Evolutionary conservation across 2,888 invertebrate species (phyloP).

Genomic region (Sesia apiformis): DNA sequence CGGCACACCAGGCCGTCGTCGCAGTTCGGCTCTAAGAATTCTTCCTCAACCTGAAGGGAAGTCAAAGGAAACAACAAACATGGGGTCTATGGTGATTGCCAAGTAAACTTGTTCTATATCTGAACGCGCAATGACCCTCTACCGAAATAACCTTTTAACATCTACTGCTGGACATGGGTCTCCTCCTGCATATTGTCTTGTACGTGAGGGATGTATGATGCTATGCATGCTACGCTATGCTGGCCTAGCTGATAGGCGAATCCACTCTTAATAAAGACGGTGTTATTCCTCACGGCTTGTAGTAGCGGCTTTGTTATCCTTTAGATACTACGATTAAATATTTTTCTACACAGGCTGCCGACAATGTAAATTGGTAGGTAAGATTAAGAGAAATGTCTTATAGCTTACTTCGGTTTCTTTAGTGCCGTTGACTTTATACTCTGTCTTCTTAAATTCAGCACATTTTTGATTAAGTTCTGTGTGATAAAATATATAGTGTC

Average conservation of each 20-base stretch:
- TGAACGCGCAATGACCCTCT: background rate
- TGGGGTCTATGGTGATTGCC: background rate
- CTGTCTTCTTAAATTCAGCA: conserved; percentile 55
- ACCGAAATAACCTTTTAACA: background rate
- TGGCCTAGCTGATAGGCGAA: no score
- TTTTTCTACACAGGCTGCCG: no score
- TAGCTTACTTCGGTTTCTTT: conserved; percentile 48
- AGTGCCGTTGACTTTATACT: conserved; percentile 36
- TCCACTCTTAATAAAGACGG: no score
- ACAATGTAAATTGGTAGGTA: no score
- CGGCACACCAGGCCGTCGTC: conserved; percentile 63
- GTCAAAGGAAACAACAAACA: background rate
- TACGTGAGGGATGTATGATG: no score
- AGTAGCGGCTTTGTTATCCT: no score
- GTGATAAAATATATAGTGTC: conserved; percentile 5
- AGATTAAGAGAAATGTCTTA: no score
- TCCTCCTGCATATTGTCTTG: no score
- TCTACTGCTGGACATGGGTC: no score
- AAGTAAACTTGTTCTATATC: background rate
- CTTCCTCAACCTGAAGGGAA: conserved; percentile 49
- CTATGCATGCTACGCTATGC: no score
- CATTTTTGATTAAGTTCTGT: conserved; percentile 58
- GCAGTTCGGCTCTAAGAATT: conserved; percentile 61
- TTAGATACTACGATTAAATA: no score
- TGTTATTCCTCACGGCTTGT: no score